Conservation (phyloP, 2,113 vertebrate genomes). For the Corapipo altera region DNA sequence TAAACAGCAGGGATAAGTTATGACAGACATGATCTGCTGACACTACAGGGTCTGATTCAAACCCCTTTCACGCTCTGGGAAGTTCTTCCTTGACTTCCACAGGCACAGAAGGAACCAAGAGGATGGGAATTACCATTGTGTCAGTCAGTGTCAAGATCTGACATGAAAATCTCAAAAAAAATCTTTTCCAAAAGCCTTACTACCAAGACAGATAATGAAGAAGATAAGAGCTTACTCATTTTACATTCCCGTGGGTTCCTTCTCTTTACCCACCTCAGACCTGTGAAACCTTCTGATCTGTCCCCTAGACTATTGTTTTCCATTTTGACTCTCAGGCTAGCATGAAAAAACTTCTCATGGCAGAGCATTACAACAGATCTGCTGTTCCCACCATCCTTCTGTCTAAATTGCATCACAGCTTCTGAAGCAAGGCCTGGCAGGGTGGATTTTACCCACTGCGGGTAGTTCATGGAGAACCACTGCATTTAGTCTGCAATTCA, state of each 20-base stretch:
- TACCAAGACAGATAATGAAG: neutral
- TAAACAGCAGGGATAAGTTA: neutral
- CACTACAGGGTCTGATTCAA: neutral
- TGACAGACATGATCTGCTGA: neutral
- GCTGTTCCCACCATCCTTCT: neutral
- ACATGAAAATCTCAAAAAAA: neutral
- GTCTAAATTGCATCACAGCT: neutral
- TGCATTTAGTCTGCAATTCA: neutral
- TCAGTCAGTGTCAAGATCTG: neutral
- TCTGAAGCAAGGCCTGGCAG: neutral
- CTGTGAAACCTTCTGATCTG: neutral
- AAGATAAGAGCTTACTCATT: neutral
- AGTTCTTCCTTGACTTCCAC: neutral
- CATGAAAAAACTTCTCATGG: neutral
- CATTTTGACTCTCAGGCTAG: neutral
- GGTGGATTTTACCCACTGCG: neutral
- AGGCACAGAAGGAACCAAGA: neutral
- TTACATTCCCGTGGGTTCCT: neutral
- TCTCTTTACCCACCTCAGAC: neutral
- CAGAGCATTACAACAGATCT: neutral
- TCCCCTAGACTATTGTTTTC: neutral
- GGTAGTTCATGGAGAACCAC: neutral
- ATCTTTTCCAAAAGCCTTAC: neutral
- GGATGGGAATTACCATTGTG: neutral
- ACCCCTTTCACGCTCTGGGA: neutral